phyloP scores from a whole-genome alignment of 92 coral and sea anemone genomes.

The Heliopora coerulea region DNA sequence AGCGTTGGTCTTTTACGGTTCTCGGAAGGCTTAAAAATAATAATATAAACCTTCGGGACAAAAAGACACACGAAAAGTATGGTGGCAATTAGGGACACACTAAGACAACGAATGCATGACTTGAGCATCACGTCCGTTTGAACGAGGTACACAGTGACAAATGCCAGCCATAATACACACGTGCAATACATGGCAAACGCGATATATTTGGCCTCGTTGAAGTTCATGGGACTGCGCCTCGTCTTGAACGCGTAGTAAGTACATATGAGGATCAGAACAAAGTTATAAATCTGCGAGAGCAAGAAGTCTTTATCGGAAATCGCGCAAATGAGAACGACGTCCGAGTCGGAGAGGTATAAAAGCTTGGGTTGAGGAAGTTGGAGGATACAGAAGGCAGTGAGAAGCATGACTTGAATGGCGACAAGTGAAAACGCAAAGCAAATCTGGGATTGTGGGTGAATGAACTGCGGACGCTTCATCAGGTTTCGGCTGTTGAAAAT shows the following conservation, averaged over 20 bases:
- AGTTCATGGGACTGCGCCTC: slow-evolving; percentile 91
- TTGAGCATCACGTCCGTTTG: slow-evolving; percentile 63
- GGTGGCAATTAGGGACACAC: slow-evolving; percentile 86
- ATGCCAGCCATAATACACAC: slow-evolving; percentile 91
- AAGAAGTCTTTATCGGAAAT: slow-evolving; percentile 82
- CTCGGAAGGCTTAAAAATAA: slow-evolving; percentile 80
- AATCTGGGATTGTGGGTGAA: slow-evolving; percentile 90
- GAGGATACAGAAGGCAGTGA: slow-evolving; percentile 67
- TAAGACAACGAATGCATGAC: slow-evolving; percentile 72
- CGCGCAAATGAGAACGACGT: slow-evolving; percentile 76
- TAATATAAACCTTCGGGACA: slow-evolving; percentile 89
- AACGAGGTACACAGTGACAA: slow-evolving; percentile 83
- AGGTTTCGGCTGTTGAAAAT: slow-evolving; percentile 93
- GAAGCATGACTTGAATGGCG: slow-evolving; percentile 77
- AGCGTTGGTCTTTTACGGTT: slow-evolving; percentile 72
- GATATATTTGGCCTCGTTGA: slow-evolving; percentile 94
- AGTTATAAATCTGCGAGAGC: slow-evolving; percentile 95
- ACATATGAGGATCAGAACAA: slow-evolving; percentile 80
- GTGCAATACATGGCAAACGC: slow-evolving; percentile 99
- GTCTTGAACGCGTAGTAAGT: slow-evolving; percentile 97
- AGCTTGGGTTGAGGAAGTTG: slow-evolving; percentile 69
- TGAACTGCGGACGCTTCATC: slow-evolving; percentile 79
- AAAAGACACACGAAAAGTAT: slow-evolving; percentile 81
- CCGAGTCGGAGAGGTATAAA: slow-evolving; percentile 62
- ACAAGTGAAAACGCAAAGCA: slow-evolving; percentile 78